Evolutionary conservation across 2,797 vertebrate species (phyloP).

Genomic region (Nannoperca obscura): DNA sequence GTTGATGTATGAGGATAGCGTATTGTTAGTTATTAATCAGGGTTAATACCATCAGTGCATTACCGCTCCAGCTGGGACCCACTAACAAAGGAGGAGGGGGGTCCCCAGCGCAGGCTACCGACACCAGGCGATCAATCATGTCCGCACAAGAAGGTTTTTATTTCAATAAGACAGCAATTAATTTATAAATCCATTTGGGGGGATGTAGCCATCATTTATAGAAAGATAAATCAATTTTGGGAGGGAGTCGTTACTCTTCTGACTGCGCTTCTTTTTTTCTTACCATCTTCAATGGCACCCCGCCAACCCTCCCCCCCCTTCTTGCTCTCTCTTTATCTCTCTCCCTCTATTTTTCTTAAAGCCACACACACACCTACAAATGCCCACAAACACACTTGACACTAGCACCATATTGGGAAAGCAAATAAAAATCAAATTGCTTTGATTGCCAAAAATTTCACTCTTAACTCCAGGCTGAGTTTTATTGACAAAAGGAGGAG

Average conservation of each 20-base stretch:
- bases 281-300: constrained; percentile 80
- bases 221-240: constrained; percentile 95
- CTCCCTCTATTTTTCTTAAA: constrained; percentile 46
- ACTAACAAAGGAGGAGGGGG: constrained; percentile 90
- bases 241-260: constrained; percentile 89
- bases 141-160: constrained; percentile 92
- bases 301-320: constrained; percentile 70
- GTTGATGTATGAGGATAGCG: constrained; percentile 92
- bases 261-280: constrained; percentile 76
- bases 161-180: constrained; percentile 95
- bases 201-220: constrained; percentile 94
- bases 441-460: constrained; percentile 88
- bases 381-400: constrained; percentile 45
- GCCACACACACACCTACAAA: constrained; percentile 61
- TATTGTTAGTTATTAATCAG: constrained; percentile 97
- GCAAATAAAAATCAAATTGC: constrained; percentile 86
- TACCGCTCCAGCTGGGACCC: constrained; percentile 92
- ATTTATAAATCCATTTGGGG: constrained; percentile 96
- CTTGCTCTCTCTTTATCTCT: constrained; percentile 30
- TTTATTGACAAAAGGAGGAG: constrained; percentile 85
- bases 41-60: constrained; percentile 96
- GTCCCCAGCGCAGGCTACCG: constrained; percentile 85
- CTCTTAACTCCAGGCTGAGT: constrained; percentile 84
- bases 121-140: constrained; percentile 92
- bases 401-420: constrained; percentile 79